Conservation (phyloP, 2,113 vertebrate species). For the Vanacampus margaritifer region DNA sequence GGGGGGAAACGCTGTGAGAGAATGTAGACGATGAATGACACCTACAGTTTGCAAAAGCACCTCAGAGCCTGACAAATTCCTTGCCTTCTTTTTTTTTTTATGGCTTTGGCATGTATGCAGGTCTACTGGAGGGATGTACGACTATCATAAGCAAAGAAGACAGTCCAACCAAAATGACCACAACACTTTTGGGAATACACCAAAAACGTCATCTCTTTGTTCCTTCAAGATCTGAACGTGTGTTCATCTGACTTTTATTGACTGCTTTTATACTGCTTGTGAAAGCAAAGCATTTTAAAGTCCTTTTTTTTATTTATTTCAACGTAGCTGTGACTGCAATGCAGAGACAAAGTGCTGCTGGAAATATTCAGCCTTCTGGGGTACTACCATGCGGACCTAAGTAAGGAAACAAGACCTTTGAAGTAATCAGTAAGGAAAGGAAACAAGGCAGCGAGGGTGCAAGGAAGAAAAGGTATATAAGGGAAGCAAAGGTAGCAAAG, state of each 20-base stretch:
- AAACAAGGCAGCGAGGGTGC: background rate
- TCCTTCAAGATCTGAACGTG: background rate
- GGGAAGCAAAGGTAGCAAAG: no score
- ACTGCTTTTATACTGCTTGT: background rate
- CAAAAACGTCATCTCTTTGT: background rate
- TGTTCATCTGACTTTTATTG: background rate
- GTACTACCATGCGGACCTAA: background rate
- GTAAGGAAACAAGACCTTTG: background rate
- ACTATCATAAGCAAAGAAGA: background rate
- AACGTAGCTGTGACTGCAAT: background rate
- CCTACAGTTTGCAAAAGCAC: background rate
- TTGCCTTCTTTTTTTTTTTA: background rate
- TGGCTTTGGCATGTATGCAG: background rate
- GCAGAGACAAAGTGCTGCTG: background rate
- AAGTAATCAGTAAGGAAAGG: no score
- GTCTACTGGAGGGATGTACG: background rate
- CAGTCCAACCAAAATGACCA: background rate
- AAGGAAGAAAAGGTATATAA: no score
- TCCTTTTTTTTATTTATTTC: background rate
- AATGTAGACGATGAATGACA: slow-evolving; percentile 25
- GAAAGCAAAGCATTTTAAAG: background rate
- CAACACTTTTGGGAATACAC: background rate
- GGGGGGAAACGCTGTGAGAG: slow-evolving; percentile 24
- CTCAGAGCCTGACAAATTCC: background rate
- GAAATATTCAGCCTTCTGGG: background rate